Conservation (phyloP, 2,113 vertebrate genomes). For the western clawed frog (Xenopus tropicalis) region DNA sequence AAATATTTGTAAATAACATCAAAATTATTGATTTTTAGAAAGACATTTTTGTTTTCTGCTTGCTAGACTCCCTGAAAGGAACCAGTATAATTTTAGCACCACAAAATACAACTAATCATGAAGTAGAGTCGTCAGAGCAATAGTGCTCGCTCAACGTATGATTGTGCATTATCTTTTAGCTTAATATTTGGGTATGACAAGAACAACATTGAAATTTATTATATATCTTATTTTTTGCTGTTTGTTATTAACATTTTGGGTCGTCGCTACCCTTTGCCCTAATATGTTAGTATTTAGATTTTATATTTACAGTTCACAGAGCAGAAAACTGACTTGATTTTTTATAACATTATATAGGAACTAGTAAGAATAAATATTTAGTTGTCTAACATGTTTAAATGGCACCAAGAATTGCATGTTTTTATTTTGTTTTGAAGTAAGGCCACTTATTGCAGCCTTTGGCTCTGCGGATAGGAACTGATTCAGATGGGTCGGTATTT, state of each 20-base stretch:
- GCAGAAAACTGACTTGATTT: neutral
- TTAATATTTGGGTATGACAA: too few species aligned
- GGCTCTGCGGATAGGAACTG: neutral
- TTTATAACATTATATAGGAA: neutral
- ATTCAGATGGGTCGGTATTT: neutral
- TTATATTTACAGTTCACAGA: neutral
- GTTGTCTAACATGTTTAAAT: neutral
- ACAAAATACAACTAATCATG: conserved; percentile 58
- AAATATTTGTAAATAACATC: conserved; percentile 47
- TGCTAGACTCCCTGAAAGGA: conserved; percentile 54
- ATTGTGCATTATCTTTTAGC: conserved; percentile 27
- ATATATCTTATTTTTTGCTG: too few species aligned
- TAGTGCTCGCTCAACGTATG: conserved; percentile 11
- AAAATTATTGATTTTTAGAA: conserved; percentile 48
- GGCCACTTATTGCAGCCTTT: too few species aligned
- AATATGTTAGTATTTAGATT: neutral
- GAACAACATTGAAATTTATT: too few species aligned
- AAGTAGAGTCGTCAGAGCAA: conserved; percentile 3
- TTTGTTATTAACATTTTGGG: too few species aligned
- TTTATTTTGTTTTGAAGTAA: too few species aligned
- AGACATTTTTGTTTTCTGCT: conserved; percentile 55
- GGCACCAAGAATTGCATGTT: neutral
- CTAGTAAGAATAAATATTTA: neutral
- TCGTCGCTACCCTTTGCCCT: too few species aligned
- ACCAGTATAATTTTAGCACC: conserved; percentile 63